phyloP scores from a whole-genome alignment of 2,113 vertebrate species.

The Probosciger aterrimus region DNA sequence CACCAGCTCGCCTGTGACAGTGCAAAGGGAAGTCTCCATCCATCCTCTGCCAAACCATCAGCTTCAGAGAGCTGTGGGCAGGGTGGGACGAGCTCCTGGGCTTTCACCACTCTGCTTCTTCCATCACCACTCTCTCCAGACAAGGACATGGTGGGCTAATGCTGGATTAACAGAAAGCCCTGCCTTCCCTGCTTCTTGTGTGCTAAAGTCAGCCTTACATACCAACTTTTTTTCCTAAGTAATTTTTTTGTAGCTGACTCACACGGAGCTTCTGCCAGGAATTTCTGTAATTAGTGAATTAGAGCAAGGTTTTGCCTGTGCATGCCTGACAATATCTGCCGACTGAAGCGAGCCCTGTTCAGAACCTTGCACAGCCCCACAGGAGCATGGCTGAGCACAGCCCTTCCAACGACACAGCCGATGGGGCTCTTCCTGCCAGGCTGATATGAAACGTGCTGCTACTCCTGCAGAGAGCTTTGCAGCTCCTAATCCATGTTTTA shows the following conservation, averaged over 20 bases:
- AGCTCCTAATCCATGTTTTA: neutral
- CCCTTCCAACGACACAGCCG: neutral
- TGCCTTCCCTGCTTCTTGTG: neutral
- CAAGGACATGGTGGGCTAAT: neutral
- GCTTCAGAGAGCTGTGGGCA: neutral
- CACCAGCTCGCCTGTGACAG: neutral
- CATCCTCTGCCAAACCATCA: neutral
- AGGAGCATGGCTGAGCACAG: neutral
- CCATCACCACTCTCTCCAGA: neutral
- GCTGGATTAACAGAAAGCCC: neutral
- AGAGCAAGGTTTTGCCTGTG: constrained; percentile 63
- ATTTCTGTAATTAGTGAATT: constrained; percentile 74
- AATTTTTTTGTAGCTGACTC: constrained; percentile 73
- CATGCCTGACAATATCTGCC: constrained; percentile 71
- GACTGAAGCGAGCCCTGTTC: constrained; percentile 11
- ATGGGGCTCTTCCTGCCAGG: neutral
- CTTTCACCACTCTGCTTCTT: neutral
- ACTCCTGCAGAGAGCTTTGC: neutral
- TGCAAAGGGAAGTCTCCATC: neutral
- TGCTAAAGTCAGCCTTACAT: constrained; percentile 48
- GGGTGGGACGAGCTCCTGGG: neutral
- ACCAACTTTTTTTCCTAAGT: constrained; percentile 31
- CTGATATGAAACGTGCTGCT: fast-evolving
- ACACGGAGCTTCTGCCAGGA: constrained; percentile 66
- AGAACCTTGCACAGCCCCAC: neutral